Evolutionary conservation across 2,113 vertebrate genomes (phyloP).

Genomic region (Panurus biarmicus): DNA sequence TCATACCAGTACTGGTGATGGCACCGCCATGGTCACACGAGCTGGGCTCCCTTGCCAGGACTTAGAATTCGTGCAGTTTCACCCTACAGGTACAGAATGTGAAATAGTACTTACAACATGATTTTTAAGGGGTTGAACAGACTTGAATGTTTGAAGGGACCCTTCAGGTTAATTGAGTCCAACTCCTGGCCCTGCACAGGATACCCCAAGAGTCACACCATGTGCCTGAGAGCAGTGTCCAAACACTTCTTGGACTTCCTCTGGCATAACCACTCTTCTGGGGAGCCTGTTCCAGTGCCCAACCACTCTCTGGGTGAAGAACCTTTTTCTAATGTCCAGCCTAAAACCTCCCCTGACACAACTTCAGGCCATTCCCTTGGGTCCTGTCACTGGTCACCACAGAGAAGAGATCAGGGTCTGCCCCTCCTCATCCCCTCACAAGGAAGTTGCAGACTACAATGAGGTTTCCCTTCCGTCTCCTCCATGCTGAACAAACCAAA

Average conservation of each 20-base stretch:
- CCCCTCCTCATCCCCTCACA: fast-evolving
- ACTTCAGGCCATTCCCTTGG: neutral
- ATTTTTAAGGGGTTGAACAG: neutral
- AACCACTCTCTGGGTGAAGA: neutral
- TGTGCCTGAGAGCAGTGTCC: neutral
- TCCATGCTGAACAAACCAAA: neutral
- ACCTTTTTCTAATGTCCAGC: fast-evolving
- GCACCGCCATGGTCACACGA: slow-evolving; percentile 91
- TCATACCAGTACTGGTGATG: slow-evolving; percentile 93
- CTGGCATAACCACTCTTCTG: neutral
- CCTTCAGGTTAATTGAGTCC: fast-evolving
- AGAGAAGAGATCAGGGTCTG: neutral
- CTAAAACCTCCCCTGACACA: neutral
- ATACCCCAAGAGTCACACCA: neutral
- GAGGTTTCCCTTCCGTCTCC: neutral
- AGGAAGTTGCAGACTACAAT: neutral
- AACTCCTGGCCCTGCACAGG: neutral
- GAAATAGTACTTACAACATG: neutral
- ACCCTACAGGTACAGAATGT: slow-evolving; percentile 85
- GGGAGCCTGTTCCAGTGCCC: neutral
- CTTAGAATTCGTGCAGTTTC: slow-evolving; percentile 97
- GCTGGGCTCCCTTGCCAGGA: slow-evolving; percentile 96
- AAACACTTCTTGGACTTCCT: neutral
- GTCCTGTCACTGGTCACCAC: fast-evolving
- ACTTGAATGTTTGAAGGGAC: neutral